A percentile compares a stretch with the other conserved stretches of the same genome.
Evolutionary conservation across 92 coral and sea anemone species (phyloP).

Genomic region (Porites divaricata): DNA sequence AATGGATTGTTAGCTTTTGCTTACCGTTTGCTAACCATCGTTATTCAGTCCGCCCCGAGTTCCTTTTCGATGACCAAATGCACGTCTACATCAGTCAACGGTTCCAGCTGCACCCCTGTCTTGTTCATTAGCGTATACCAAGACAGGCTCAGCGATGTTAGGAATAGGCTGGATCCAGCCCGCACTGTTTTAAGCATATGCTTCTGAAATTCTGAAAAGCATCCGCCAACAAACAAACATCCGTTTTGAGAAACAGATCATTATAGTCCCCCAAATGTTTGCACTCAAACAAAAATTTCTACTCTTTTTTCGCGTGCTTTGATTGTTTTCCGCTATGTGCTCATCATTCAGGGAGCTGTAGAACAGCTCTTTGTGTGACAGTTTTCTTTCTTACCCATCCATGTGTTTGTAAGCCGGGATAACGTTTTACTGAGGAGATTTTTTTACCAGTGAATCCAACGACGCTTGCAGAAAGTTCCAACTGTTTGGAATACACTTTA

Average conservation of each 20-base stretch:
- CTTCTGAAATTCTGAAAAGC: neutral
- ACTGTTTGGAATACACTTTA: constrained; percentile 37
- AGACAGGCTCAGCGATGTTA: neutral
- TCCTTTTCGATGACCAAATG: neutral
- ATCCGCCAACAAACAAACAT: neutral
- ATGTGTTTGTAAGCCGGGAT: constrained; percentile 40
- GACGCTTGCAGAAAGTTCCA: constrained; percentile 16
- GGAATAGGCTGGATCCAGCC: neutral
- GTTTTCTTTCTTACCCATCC: constrained; percentile 7
- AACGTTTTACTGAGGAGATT: neutral
- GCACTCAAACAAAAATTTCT: neutral
- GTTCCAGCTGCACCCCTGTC: neutral
- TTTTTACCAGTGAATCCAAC: constrained; percentile 6
- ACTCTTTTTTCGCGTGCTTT: neutral
- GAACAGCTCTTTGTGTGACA: constrained; percentile 22
- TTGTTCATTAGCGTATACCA: constrained; percentile 2
- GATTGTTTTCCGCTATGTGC: constrained; percentile 4
- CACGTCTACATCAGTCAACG: neutral
- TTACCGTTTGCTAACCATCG: neutral
- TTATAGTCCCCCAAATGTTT: neutral
- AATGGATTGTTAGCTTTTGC: neutral
- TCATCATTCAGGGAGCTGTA: constrained; percentile 28
- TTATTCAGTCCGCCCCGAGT: neutral
- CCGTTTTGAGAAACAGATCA: neutral
- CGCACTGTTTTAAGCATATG: neutral